phyloP scores from a whole-genome alignment of 2,113 vertebrate genomes.

The Grus americana region DNA sequence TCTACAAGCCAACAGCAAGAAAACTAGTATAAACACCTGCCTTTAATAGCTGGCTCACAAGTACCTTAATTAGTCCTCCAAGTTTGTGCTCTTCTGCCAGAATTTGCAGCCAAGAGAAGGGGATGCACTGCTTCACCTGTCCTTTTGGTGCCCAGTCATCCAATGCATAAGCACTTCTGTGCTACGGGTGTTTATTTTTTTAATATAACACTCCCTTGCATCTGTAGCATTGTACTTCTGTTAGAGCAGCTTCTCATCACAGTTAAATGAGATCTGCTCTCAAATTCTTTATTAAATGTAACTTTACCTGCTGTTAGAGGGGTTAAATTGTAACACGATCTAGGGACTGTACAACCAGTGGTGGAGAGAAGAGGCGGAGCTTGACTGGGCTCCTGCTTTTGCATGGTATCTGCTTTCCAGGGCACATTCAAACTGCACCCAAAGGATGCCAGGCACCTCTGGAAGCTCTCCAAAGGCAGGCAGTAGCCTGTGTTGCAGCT shows the following conservation, averaged over 20 bases:
- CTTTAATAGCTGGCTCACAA: not conserved
- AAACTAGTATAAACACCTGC: not conserved
- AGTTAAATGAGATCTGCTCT: not conserved
- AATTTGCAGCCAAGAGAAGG: not conserved
- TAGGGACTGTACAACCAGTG: not conserved
- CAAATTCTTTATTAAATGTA: constrained; percentile 8
- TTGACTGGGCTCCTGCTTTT: not conserved
- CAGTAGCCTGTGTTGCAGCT: not conserved
- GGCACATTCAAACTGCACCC: not conserved
- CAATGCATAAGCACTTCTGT: not conserved
- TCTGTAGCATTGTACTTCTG: not conserved
- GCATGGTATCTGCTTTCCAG: not conserved
- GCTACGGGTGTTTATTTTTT: not conserved
- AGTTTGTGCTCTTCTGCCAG: not conserved
- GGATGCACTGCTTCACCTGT: not conserved
- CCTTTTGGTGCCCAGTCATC: not conserved
- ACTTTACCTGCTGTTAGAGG: not conserved
- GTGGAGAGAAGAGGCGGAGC: not conserved
- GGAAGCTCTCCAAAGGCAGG: not conserved
- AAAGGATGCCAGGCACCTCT: constrained; percentile 37
- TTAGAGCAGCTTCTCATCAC: not conserved
- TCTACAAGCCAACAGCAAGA: not conserved
- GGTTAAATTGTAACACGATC: not conserved
- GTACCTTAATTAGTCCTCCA: not conserved
- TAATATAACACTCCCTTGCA: not conserved